Conservation (phyloP, 1,140 invertebrate genomes). For the Zaprionus vittiger region DNA sequence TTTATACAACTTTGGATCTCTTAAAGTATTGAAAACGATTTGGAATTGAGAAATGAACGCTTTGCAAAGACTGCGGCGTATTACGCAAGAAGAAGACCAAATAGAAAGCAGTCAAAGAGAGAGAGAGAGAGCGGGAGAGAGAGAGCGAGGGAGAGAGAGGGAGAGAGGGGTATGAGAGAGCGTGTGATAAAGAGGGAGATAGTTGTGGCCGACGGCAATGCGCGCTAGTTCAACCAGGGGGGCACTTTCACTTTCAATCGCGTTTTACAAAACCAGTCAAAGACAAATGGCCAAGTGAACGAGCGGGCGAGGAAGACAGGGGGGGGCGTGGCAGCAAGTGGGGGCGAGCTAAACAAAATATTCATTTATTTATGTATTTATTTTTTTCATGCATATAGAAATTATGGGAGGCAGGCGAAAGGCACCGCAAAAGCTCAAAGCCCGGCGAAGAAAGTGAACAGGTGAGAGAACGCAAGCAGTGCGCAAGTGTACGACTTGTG, state of each 20-base stretch:
- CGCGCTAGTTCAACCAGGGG: conserved; percentile 16
- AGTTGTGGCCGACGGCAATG: background rate
- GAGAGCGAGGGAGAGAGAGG: conserved; percentile 7
- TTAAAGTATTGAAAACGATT: conserved; percentile 3
- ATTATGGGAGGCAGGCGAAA: conserved; percentile 70
- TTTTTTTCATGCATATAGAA: conserved; percentile 61
- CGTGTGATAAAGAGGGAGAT: conserved; percentile 14
- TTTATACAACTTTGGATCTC: background rate
- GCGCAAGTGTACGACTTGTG: conserved; percentile 16
- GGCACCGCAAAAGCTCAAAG: conserved; percentile 55
- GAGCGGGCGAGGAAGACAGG: conserved; percentile 9
- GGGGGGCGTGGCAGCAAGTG: no score
- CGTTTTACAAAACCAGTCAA: conserved; percentile 69
- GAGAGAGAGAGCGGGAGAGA: background rate
- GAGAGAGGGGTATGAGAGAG: conserved; percentile 9
- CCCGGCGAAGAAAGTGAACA: conserved; percentile 64
- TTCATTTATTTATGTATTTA: conserved; percentile 68
- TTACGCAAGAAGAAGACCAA: conserved; percentile 43
- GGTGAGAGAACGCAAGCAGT: conserved; percentile 24
- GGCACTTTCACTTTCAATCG: conserved; percentile 80
- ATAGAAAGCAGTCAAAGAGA: conserved; percentile 58
- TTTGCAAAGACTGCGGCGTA: background rate
- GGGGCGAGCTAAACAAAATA: conserved; percentile 14
- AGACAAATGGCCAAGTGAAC: conserved; percentile 35
- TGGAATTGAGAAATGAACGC: conserved; percentile 1